Percentiles rank a stretch among this genome's conserved stretches.
These are phyloP conservation scores for Ips nitidus DNA, from an alignment of 1,140 invertebrate species.

Conservation along the genomic window DNA sequence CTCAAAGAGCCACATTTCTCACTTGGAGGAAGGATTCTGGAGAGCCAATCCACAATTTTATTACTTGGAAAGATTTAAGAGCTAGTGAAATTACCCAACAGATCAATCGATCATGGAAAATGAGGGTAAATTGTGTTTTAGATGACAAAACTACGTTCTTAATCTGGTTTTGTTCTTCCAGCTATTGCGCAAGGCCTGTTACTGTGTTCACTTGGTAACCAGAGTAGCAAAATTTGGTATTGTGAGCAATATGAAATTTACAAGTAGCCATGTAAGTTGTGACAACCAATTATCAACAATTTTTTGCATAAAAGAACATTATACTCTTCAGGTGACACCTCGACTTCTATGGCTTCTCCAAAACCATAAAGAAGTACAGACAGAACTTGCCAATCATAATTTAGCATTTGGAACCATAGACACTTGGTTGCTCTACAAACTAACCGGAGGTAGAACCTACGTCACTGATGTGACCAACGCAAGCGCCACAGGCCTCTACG, in stretches of 20 bases:
- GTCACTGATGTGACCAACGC: conserved; percentile 87
- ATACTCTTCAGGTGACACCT: conserved; percentile 17
- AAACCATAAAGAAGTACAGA: conserved; percentile 66
- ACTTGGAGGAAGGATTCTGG: conserved; percentile 86
- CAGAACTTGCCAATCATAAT: conserved; percentile 62
- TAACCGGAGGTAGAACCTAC: conserved; percentile 63
- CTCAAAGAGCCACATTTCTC: conserved; percentile 83
- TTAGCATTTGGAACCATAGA: conserved; percentile 90
- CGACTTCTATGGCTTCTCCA: conserved; percentile 73
- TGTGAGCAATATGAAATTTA: conserved; percentile 64
- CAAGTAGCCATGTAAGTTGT: conserved; percentile 43
- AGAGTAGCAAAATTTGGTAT: conserved; percentile 67
- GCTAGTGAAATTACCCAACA: conserved; percentile 75
- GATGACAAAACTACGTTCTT: conserved; percentile 1
- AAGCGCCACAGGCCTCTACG: conserved; percentile 88
- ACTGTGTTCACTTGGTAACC: conserved; percentile 72
- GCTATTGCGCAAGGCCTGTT: conserved; percentile 37
- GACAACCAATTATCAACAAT: too few species aligned
- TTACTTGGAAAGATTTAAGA: conserved; percentile 94
- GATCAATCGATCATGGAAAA: conserved; percentile 81
- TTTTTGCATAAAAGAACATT: too few species aligned
- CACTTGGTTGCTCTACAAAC: conserved; percentile 87
- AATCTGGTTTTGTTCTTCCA: conserved; percentile 7
- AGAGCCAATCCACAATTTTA: conserved; percentile 87
- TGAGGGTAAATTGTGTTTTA: conserved; percentile 60